A percentile compares a stretch with the other conserved stretches of the same genome.
phyloP scores from a whole-genome alignment of 2,113 vertebrate genomes.

The Bettongia penicillata region DNA sequence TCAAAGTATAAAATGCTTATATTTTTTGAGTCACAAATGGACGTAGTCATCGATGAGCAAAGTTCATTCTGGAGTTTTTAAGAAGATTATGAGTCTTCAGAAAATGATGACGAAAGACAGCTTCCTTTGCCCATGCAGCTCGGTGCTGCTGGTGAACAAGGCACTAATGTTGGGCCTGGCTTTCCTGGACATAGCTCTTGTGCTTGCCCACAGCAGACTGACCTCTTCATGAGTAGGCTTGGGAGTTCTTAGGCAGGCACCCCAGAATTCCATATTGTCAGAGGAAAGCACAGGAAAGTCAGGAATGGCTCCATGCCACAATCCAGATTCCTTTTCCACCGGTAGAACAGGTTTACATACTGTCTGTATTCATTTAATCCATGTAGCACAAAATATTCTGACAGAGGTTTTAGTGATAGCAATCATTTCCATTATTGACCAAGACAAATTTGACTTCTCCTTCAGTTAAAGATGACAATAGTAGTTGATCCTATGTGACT shows the following conservation, averaged over 20 bases:
- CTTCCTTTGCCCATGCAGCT: not conserved
- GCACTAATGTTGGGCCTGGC: not conserved
- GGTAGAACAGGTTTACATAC: slow-evolving; percentile 75
- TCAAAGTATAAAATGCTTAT: not conserved
- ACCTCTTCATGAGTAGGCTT: not conserved
- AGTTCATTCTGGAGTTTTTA: not conserved
- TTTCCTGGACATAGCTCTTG: not conserved
- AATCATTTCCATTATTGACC: slow-evolving; percentile 66
- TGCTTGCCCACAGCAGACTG: slow-evolving; percentile 10
- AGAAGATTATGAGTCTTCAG: not conserved
- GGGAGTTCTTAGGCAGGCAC: not conserved
- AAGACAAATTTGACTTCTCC: slow-evolving; percentile 70
- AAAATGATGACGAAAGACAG: not conserved
- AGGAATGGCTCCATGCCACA: slow-evolving; percentile 66
- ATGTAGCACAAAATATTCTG: slow-evolving; percentile 68
- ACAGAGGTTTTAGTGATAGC: slow-evolving; percentile 63
- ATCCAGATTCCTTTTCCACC: slow-evolving; percentile 60
- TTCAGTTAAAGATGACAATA: slow-evolving; percentile 59
- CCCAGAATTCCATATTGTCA: slow-evolving; percentile 43
- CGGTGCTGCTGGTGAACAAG: not conserved
- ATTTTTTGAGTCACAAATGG: not conserved
- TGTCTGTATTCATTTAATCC: slow-evolving; percentile 69
- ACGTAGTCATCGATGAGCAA: not conserved
- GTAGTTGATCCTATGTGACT: slow-evolving; percentile 57
- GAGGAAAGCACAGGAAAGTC: slow-evolving; percentile 59